These are phyloP conservation scores for Delphinapterus leucas DNA, from an alignment of 2,113 vertebrate genomes.

Conservation along the genomic window DNA sequence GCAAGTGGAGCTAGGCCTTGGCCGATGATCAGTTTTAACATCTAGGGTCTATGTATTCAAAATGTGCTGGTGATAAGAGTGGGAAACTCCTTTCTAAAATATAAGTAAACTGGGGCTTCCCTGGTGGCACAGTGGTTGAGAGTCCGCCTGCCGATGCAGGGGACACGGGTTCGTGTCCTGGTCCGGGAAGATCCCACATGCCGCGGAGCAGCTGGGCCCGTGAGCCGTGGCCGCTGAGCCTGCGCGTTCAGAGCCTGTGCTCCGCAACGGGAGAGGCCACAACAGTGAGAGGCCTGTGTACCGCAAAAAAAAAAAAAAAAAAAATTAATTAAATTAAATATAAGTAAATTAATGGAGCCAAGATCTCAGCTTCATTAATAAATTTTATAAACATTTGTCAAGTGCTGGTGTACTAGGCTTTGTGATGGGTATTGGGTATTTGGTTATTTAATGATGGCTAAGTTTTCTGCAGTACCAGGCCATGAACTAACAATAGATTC, in stretches of 20 bases:
- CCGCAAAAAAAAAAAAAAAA: too few relatives aligned
- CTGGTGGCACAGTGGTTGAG: too few relatives aligned
- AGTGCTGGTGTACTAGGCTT: neutral
- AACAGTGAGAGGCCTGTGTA: too few relatives aligned
- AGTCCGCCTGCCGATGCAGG: too few relatives aligned
- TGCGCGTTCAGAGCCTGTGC: too few relatives aligned
- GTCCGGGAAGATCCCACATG: too few relatives aligned
- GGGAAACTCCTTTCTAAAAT: neutral
- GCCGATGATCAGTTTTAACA: neutral
- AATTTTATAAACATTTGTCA: neutral
- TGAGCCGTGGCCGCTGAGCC: too few relatives aligned
- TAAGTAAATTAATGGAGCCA: neutral
- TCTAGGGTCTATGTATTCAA: neutral
- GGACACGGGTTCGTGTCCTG: too few relatives aligned
- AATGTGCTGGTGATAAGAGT: neutral
- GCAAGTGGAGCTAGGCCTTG: rapidly evolving
- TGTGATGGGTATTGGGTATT: neutral
- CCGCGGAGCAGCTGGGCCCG: too few relatives aligned
- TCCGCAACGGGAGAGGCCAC: too few relatives aligned
- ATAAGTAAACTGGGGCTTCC: neutral
- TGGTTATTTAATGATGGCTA: neutral
- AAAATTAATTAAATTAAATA: neutral
- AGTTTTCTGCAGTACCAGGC: neutral
- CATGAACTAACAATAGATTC: neutral
- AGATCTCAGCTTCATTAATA: neutral